Conservation (phyloP, 2,113 vertebrate species). For the Ophthalmolycus amberensis region DNA sequence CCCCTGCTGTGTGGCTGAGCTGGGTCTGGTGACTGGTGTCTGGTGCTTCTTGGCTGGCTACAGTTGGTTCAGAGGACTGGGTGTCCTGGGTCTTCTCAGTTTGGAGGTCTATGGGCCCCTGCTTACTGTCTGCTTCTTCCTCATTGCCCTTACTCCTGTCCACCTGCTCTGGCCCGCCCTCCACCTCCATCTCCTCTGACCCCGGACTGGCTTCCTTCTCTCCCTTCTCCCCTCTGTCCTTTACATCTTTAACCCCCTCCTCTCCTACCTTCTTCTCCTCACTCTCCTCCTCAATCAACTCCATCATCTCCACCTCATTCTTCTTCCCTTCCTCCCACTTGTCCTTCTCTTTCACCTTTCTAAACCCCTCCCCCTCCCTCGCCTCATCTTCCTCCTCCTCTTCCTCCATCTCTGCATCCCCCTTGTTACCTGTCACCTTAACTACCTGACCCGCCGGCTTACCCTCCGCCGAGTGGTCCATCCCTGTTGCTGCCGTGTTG, state of each 20-base stretch:
- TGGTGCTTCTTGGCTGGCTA: conserved; percentile 33
- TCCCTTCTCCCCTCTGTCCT: conserved; percentile 73
- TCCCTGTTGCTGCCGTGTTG: conserved; percentile 85
- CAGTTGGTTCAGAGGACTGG: conserved; percentile 31
- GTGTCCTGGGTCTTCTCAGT: conserved; percentile 77
- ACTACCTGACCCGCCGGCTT: conserved; percentile 95
- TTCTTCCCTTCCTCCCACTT: conserved; percentile 80
- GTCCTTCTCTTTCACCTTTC: conserved; percentile 74
- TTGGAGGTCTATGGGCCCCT: conserved; percentile 52
- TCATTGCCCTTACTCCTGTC: conserved; percentile 79
- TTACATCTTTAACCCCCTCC: conserved; percentile 78
- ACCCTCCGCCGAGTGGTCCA: conserved; percentile 89
- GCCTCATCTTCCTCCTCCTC: conserved; percentile 86
- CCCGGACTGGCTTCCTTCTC: conserved; percentile 81
- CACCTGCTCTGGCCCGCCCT: conserved; percentile 66
- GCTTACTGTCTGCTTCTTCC: conserved; percentile 76
- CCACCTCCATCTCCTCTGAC: conserved; percentile 84
- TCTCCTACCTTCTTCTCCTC: conserved; percentile 78
- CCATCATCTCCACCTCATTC: conserved; percentile 85
- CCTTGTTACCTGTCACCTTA: conserved; percentile 94
- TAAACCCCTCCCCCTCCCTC: conserved; percentile 77
- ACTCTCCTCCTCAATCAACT: conserved; percentile 59
- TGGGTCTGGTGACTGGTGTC: neutral
- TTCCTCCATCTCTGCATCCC: conserved; percentile 91
- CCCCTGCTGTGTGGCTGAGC: neutral